A percentile compares a stretch with the other conserved stretches of the same genome.
Evolutionary conservation across 1,140 invertebrate genomes (phyloP).

Genomic region (Zaprionus nigranus): DNA sequence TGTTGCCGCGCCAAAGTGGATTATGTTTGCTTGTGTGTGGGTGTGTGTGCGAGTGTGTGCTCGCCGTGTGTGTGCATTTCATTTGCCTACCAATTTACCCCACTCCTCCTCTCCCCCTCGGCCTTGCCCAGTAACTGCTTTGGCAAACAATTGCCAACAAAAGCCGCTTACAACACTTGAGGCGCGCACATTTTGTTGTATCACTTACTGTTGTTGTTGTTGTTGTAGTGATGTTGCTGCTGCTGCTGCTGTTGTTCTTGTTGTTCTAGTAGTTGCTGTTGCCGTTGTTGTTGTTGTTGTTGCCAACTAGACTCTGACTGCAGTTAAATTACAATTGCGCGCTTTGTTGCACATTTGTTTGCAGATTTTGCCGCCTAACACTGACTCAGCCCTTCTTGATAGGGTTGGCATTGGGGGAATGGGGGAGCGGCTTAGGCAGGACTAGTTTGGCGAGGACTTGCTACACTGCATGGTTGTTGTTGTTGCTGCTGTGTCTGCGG

Average conservation of each 20-base stretch:
- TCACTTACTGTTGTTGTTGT: slow-evolving; percentile 55
- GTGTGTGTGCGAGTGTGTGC: not conserved
- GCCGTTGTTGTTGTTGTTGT: slow-evolving; percentile 47
- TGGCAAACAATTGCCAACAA: slow-evolving; percentile 79
- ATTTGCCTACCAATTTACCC: slow-evolving; percentile 63
- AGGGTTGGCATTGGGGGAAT: not conserved
- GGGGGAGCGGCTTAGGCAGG: too few relatives aligned
- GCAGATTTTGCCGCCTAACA: slow-evolving; percentile 54
- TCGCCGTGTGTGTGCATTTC: slow-evolving; percentile 47
- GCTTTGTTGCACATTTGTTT: slow-evolving; percentile 78
- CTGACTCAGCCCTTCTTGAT: not conserved
- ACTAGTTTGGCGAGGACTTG: not conserved
- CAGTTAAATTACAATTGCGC: slow-evolving; percentile 83
- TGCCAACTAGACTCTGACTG: slow-evolving; percentile 80
- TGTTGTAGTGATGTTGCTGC: slow-evolving; percentile 25
- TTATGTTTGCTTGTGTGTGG: slow-evolving; percentile 54
- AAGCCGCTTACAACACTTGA: slow-evolving; percentile 83
- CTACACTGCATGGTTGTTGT: slow-evolving; percentile 40
- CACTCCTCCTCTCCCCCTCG: not conserved
- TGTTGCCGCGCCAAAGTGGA: slow-evolving; percentile 62
- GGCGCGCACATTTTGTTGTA: slow-evolving; percentile 65
- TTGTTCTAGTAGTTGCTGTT: slow-evolving; percentile 31
- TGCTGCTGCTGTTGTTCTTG: slow-evolving; percentile 39
- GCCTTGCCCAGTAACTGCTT: slow-evolving; percentile 18
- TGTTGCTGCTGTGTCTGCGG: slow-evolving; percentile 41